Conservation (phyloP, 2,888 invertebrate genomes). For the Dryococelus australis region DNA sequence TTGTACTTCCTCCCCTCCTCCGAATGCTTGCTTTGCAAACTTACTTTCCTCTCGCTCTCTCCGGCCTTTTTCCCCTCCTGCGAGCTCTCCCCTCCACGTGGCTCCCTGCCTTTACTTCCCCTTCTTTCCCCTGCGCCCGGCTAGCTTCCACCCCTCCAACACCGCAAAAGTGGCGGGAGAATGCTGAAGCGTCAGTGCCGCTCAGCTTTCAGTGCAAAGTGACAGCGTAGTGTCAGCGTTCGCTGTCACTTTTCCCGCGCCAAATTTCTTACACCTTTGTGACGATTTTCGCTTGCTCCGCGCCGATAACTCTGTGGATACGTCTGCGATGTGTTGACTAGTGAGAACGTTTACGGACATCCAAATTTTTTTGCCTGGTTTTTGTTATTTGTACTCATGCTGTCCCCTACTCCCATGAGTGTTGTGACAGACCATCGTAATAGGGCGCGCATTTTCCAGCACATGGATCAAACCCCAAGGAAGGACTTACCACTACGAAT, state of each 20-base stretch:
- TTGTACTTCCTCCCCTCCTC: not conserved
- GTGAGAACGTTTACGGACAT: not conserved
- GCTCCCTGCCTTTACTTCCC: not conserved
- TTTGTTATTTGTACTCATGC: not conserved
- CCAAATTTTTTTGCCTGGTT: not conserved
- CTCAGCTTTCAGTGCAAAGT: not conserved
- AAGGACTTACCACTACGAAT: not conserved
- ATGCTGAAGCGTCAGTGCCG: not conserved
- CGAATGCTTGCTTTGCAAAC: not conserved
- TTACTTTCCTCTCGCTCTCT: not conserved
- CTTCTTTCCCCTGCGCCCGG: not conserved
- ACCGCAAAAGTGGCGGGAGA: constrained; percentile 3
- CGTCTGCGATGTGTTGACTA: not conserved
- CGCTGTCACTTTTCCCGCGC: not conserved
- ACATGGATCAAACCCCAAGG: not conserved
- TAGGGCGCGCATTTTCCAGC: constrained; percentile 1
- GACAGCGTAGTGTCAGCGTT: not conserved
- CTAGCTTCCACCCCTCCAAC: not conserved
- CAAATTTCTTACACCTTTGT: not conserved
- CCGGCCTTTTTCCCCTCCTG: too few relatives aligned
- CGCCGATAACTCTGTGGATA: not conserved
- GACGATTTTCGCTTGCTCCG: not conserved
- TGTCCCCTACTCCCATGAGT: not conserved
- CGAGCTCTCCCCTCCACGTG: too few relatives aligned
- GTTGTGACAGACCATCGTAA: not conserved